Conservation (phyloP, 2,797 vertebrate species). For the Rhinogobio ventralis region DNA sequence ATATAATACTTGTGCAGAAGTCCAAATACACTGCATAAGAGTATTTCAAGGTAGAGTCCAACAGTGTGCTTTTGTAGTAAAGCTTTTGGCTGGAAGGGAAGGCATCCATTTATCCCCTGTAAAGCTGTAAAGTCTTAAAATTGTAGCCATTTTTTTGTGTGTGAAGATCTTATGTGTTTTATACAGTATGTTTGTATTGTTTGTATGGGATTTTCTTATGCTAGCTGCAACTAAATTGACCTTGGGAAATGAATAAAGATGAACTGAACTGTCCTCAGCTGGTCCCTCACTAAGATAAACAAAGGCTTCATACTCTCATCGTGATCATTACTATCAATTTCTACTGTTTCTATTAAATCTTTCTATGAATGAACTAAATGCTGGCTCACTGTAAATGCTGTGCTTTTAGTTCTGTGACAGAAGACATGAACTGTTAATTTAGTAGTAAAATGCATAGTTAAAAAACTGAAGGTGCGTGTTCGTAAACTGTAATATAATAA, state of each 20-base stretch:
- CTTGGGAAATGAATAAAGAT: too few relatives aligned
- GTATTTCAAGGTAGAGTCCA: conserved; percentile 21
- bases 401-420: conserved; percentile 23
- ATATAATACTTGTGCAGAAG: conserved; percentile 49
- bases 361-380: conserved; percentile 60
- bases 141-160: too few relatives aligned
- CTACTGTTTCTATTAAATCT: conserved; percentile 9
- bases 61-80: background rate
- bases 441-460: background rate
- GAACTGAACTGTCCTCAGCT: background rate
- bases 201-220: too few relatives aligned
- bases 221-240: too few relatives aligned
- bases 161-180: too few relatives aligned
- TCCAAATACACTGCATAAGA: conserved; percentile 53
- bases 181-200: too few relatives aligned
- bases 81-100: background rate
- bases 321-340: conserved; percentile 63
- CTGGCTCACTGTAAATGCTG: conserved; percentile 46
- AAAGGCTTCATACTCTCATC: conserved; percentile 50
- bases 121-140: too few relatives aligned
- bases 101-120: too few relatives aligned
- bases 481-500: background rate
- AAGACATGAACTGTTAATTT: background rate
- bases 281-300: conserved; percentile 11
- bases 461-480: background rate